Evolutionary conservation across 2,797 vertebrate species (phyloP), one percentile per base, ranked within the genome.

Genomic region (Mycteria americana): DNA sequence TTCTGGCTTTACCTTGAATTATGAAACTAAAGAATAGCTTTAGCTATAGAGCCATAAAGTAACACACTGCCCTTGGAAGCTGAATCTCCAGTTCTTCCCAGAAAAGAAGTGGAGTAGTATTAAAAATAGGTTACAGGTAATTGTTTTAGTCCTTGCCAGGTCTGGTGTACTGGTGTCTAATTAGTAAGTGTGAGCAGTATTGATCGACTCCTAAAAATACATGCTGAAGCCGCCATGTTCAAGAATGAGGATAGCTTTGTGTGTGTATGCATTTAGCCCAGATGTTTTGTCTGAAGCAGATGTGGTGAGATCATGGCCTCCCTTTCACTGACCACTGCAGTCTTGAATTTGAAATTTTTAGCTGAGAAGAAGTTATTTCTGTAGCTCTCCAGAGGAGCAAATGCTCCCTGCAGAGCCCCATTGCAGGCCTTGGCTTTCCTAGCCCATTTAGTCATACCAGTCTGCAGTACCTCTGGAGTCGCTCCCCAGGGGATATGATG

Each of bases 241-340:
- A 65, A 37, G 59, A 70, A 79, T 30, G 30, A 86, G 33, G 53
- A 33, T 43, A 83, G 33, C 37, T 70, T 41, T 91, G 11, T 79
- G 22, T 65, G 7, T 72, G 27, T 39, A 6, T 12, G 11, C 23
- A 17, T 83, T 85, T 62, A 85, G 78, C 13, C 43, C 31, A 63
- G 28, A n/a, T 27, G 11, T 48, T 92, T 85, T 4, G 2, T 67
- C 33, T 85, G 59, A 62, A 78, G 31, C 75, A 65, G 30, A 51
- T 43, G 23, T 37, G 31, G 14, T 80, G 12, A 59, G 30, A 78
- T 85, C 25, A 27, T 46, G 39, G 15, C 46, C 19, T 96, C 93
- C 91, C 94, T 97, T 97, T 95, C 63, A 93, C 97, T 96, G 94
- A 96, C 95, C 97, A 93, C 9, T 76, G 30, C 75, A 97, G 39